Evolutionary conservation across 2,888 invertebrate genomes (phyloP).

Genomic region (Tetranychus truncatus): DNA sequence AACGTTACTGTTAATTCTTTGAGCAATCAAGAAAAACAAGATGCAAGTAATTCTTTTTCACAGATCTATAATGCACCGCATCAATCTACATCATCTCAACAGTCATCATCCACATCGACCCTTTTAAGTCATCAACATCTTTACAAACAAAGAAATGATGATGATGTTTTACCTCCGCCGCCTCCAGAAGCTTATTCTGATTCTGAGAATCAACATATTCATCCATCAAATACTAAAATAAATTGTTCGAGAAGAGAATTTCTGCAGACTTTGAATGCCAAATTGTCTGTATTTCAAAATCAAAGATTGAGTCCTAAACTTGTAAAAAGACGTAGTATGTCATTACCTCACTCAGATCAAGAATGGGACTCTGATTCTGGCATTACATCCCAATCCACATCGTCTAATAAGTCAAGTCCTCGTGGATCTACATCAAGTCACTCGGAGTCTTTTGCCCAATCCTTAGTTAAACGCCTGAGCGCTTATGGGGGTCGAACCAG

Average conservation of each 20-base stretch:
- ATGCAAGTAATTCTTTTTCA: neutral
- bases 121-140: neutral
- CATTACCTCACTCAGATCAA: conserved; percentile 15
- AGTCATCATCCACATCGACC: neutral
- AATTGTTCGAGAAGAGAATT: conserved; percentile 19
- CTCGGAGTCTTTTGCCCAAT: neutral
- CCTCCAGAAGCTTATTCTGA: conserved; percentile 34
- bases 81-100: neutral
- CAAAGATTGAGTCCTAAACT: conserved; percentile 16
- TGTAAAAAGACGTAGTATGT: conserved; percentile 18
- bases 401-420: neutral
- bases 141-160: conserved; percentile 5
- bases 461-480: neutral
- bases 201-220: neutral
- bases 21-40: neutral
- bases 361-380: conserved; percentile 19
- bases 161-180: conserved; percentile 35
- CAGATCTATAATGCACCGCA: neutral
- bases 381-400: neutral
- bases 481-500: neutral
- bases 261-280: conserved; percentile 42
- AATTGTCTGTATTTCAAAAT: conserved; percentile 39
- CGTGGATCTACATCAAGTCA: conserved; percentile 6
- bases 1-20: neutral
- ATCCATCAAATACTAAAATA: conserved; percentile 18